Base-by-base conservation (phyloP, 2,113 vertebrate genomes). In the Isurus oxyrinchus region DNA sequence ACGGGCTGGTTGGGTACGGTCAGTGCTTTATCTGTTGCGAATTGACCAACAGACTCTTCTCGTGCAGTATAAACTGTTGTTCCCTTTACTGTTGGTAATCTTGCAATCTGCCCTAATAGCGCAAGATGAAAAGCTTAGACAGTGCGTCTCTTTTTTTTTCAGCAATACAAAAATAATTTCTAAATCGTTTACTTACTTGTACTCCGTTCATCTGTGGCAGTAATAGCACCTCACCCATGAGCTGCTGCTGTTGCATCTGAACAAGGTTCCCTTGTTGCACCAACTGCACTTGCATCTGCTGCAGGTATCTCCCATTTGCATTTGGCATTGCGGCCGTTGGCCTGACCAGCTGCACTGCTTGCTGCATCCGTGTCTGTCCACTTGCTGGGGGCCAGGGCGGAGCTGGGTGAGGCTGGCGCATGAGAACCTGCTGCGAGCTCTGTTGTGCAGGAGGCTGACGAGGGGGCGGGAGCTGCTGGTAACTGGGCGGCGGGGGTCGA, bases 241-340 rank as follows among this genome's bases (percentile, higher is more conserved):
- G 67, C 69, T 91, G 94, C 10, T 95, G 93, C 35, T 95, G 87
- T 2, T 95, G 93, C 93, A 95, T 96, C 35, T 67, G 91, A 6
- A 94, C 25, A 72, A 96, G 61, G 84, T 66, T 66, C 72, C 61
- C 93, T 57, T 96, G 91, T 79, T 72, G 96, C 91, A 96, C 91
- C 63, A 90, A 35, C 72, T 67, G 86, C 7, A 97, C 61, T 81
- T 96, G 96, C 95, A 97, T 96, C 72, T 94, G 94, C 96, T 96
- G 96, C 40, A 96, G 76, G 63, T 96, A 96, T 96, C 79, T 96
- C 19, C 96, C 96, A 23, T 95, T 96, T 25, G 96, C 53, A 55
- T 96, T 91, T 40, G 96, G 72, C 69, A 96, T 44, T 25, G 94
- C 44, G 25, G 66, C 66, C 5, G 66, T 95, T 67, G 94, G 94